Conservation (phyloP, 2,113 vertebrate genomes). For the Oenanthe oenanthe region DNA sequence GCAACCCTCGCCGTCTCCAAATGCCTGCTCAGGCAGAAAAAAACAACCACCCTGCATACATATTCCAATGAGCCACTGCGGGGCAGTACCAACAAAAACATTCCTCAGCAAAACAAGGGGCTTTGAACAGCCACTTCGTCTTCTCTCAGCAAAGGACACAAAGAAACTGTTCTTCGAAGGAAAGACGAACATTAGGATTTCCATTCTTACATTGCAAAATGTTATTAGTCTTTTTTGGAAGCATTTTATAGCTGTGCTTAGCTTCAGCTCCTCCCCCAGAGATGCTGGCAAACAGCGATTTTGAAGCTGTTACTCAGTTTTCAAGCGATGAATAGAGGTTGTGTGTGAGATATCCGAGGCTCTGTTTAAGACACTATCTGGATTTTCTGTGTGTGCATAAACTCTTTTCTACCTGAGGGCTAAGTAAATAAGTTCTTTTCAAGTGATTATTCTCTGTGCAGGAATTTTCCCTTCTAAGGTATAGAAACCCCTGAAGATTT, state of each 20-base stretch:
- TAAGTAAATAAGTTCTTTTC: slow-evolving; percentile 59
- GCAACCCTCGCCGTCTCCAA: slow-evolving; percentile 32
- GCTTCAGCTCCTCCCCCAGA: background rate
- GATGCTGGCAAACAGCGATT: background rate
- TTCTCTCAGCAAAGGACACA: slow-evolving; percentile 11
- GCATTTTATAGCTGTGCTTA: background rate
- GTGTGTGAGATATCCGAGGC: background rate
- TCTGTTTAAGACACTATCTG: slow-evolving; percentile 35
- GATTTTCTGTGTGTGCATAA: slow-evolving; percentile 40
- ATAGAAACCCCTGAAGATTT: slow-evolving; percentile 8
- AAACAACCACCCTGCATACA: slow-evolving; percentile 47
- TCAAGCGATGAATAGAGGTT: background rate
- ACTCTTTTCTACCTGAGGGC: slow-evolving; percentile 35
- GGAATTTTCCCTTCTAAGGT: slow-evolving; percentile 23
- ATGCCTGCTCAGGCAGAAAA: slow-evolving; percentile 43
- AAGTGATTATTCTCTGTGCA: slow-evolving; percentile 40
- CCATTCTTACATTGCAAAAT: background rate
- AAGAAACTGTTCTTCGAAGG: slow-evolving; percentile 8
- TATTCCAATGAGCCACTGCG: slow-evolving; percentile 69
- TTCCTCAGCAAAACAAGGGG: slow-evolving; percentile 46
- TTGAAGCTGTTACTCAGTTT: slow-evolving; percentile 23
- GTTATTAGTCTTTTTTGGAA: slow-evolving; percentile 11
- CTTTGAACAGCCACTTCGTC: slow-evolving; percentile 2
- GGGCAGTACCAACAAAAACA: slow-evolving; percentile 76
- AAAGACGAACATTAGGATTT: slow-evolving; percentile 1